These are phyloP conservation scores for Cricetomys ansorgei DNA, from an alignment of 2,113 vertebrate species.

Conservation along the genomic window DNA sequence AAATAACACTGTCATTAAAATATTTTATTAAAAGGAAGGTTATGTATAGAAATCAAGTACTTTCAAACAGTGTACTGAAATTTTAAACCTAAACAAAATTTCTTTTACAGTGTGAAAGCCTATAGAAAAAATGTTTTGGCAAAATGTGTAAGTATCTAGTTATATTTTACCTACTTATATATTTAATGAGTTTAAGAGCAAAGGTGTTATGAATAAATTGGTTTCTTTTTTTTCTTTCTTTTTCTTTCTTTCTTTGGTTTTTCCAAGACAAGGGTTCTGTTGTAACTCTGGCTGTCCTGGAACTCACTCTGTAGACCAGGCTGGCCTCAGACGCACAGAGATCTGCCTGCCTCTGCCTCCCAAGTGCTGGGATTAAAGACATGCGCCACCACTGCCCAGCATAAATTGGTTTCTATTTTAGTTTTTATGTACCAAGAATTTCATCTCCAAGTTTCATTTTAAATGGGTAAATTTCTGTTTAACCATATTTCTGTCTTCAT, in stretches of 20 bases:
- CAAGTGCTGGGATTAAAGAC: too few species aligned
- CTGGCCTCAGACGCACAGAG: too few species aligned
- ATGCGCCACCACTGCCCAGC: too few species aligned
- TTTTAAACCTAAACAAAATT: constrained; percentile 21
- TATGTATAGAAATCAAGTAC: constrained; percentile 25
- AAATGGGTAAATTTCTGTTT: constrained; percentile 41
- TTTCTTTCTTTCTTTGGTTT: too few species aligned
- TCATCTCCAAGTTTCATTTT: neutral
- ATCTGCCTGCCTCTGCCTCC: too few species aligned
- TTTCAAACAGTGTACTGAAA: constrained; percentile 1
- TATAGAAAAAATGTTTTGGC: constrained; percentile 97
- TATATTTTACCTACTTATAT: constrained; percentile 24
- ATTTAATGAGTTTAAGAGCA: constrained; percentile 29
- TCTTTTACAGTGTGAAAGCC: constrained; percentile 94
- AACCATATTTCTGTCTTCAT: neutral
- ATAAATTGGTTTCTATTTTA: neutral
- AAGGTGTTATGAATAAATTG: neutral
- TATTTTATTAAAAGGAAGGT: constrained; percentile 19
- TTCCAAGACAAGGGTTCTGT: too few species aligned
- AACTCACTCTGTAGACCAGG: too few species aligned
- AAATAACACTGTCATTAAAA: neutral
- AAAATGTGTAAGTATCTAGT: constrained; percentile 95
- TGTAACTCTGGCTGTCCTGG: too few species aligned
- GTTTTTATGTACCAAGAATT: constrained; percentile 23
- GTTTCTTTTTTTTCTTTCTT: neutral